Evolutionary conservation across 2,113 vertebrate genomes (phyloP).

Genomic region (Oncorhynchus clarkii): DNA sequence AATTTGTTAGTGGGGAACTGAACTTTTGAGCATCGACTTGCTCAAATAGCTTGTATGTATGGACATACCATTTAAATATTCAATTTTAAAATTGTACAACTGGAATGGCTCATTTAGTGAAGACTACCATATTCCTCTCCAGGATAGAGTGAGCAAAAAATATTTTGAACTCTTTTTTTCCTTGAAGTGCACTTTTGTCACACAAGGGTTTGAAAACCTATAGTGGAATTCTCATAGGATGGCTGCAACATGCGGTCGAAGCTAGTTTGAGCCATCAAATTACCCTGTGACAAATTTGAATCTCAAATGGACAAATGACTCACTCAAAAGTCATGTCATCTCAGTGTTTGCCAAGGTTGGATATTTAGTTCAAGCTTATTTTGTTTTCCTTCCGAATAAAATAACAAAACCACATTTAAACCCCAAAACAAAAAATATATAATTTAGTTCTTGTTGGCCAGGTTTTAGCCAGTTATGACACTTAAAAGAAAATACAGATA

Average conservation of each 20-base stretch:
- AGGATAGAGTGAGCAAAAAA: slow-evolving; percentile 97
- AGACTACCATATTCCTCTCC: slow-evolving; percentile 94
- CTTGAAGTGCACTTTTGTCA: slow-evolving; percentile 72
- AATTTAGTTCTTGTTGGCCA: slow-evolving; percentile 52
- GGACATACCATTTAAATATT: slow-evolving; percentile 21
- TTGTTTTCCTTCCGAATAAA: slow-evolving; percentile 80
- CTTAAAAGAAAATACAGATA: slow-evolving; percentile 76
- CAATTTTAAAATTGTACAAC: slow-evolving; percentile 73
- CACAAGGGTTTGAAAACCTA: slow-evolving; percentile 80
- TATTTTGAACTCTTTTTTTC: slow-evolving; percentile 82
- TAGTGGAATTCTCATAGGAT: slow-evolving; percentile 83
- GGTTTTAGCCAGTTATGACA: slow-evolving; percentile 67
- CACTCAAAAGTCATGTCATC: slow-evolving; percentile 85
- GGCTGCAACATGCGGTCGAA: slow-evolving; percentile 59
- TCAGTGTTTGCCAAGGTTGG: slow-evolving; percentile 98
- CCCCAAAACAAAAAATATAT: slow-evolving; percentile 46
- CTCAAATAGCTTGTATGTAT: slow-evolving; percentile 23
- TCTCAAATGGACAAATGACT: slow-evolving; percentile 84
- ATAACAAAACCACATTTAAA: slow-evolving; percentile 52
- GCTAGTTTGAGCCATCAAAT: slow-evolving; percentile 40
- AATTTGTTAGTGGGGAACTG: slow-evolving; percentile 68
- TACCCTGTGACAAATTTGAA: slow-evolving; percentile 80
- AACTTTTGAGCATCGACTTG: slow-evolving; percentile 66
- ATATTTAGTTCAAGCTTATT: slow-evolving; percentile 89
- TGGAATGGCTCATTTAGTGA: slow-evolving; percentile 91